Evolutionary conservation across 2,888 invertebrate species (phyloP), one percentile per base, ranked within the genome.

Genomic region (Leucoma salicis): DNA sequence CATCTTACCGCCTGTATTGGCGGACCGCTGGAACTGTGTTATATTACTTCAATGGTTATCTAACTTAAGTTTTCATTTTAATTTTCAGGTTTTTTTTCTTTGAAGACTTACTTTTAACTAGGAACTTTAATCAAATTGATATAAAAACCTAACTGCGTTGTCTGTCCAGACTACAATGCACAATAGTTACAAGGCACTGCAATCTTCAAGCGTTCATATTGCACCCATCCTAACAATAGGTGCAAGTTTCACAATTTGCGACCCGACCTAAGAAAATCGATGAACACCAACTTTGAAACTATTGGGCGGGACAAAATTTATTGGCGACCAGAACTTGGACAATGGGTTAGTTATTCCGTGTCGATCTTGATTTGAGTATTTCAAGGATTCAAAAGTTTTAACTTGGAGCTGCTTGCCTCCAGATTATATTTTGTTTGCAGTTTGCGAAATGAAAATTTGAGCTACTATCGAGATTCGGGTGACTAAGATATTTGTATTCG

Each of bases 171-270:
- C 24, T 36, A 64, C 62, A 53, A 62, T 54, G 52, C 38, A 55
- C 69, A 71, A 73, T 72, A 71, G 71, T 74, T 65, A 57, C 66
- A 70, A 62, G 74, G 76, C 72, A 72, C 70, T 73, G 78, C 75
- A 81, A 79, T 72, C 72, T 80, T 70, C 77, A 74, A 72, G 67
- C 72, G 61, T 78, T 76, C 78, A 76, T 79, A 78, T 74, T 79
- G 79, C 77, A 72, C 67, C 66, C 69, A 51, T 58, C 59, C 69
- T 70, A 66, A 80, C 80, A 82, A 82, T 74, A 57, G 67, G 66
- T 60, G 58, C 64, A 78, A 79, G 72, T 79, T 78, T 72, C 73
- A 75, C 78, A 76, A 78, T 80, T 78, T 80, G 80, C 68, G 79
- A 81, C 58, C 57, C 64, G 60, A 67, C 60, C 63, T 63, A 75